phyloP scores from a whole-genome alignment of 2,888 invertebrate species.

The Lissonota sp. region DNA sequence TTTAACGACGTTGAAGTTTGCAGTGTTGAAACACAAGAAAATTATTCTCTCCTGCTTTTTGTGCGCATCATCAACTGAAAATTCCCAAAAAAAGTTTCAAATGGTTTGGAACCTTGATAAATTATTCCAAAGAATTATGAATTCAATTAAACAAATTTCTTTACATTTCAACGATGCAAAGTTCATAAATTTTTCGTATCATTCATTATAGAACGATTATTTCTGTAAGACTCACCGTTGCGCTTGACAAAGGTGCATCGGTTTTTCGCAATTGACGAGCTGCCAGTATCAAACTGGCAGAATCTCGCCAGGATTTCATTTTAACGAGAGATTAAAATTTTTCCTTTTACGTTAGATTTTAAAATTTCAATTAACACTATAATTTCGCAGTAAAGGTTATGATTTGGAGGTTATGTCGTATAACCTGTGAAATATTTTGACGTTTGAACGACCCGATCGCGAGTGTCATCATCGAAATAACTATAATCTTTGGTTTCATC shows the following conservation, averaged over 20 bases:
- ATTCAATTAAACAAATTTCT: no score
- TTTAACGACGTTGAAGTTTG: no score
- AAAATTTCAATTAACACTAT: background rate
- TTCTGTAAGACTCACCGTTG: constrained; percentile 65
- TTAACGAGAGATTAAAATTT: background rate
- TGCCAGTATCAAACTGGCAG: constrained; percentile 88
- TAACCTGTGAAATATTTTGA: background rate
- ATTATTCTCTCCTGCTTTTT: no score
- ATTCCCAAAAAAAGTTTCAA: no score
- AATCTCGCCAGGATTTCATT: constrained; percentile 87
- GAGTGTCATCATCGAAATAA: background rate
- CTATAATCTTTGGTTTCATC: background rate
- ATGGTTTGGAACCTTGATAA: no score
- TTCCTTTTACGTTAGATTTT: background rate
- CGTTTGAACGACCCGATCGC: background rate
- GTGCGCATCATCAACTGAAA: no score
- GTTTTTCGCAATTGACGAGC: constrained; percentile 77
- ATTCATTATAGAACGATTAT: no score
- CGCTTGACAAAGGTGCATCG: constrained; percentile 32
- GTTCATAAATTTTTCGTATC: no score
- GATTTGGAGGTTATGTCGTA: constrained; percentile 2
- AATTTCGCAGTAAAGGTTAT: background rate
- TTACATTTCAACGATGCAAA: no score
- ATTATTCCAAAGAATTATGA: no score
- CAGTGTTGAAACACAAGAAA: no score